Percentiles rank a stretch among this genome's conserved stretches.
phyloP scores from a whole-genome alignment of 2,113 vertebrate genomes.

The Sapajus apella region DNA sequence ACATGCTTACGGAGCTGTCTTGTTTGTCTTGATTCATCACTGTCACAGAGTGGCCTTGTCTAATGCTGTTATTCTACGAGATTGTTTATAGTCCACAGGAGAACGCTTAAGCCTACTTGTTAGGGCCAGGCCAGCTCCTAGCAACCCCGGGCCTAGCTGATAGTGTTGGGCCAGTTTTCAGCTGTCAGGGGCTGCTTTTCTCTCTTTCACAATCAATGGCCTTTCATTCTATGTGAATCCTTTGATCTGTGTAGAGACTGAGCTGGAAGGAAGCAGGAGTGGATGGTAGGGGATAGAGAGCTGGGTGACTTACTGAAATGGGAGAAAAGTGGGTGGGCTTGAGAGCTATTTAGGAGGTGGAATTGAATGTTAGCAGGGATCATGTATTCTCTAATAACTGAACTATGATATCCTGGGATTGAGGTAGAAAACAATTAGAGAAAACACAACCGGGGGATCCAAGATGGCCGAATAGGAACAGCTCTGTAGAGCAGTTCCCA shows the following conservation, averaged over 20 bases:
- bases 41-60: background rate
- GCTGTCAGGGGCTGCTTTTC: background rate
- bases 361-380: background rate
- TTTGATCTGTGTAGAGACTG: background rate
- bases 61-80: background rate
- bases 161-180: background rate
- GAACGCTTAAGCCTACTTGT: background rate
- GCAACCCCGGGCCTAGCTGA: no score
- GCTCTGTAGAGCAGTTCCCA: no score
- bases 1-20: background rate
- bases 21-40: background rate
- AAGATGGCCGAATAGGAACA: no score
- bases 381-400: background rate
- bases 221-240: background rate
- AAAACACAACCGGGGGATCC: background rate
- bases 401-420: background rate
- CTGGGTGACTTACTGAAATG: background rate
- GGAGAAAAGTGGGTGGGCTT: background rate
- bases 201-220: background rate
- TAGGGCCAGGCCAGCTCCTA: background rate
- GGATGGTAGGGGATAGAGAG: background rate
- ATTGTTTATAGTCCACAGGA: background rate
- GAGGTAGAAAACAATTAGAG: background rate
- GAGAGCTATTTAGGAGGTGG: background rate
- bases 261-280: background rate